Base-by-base conservation (phyloP, 2,797 vertebrate genomes). In the Onychomys leucogaster region DNA sequence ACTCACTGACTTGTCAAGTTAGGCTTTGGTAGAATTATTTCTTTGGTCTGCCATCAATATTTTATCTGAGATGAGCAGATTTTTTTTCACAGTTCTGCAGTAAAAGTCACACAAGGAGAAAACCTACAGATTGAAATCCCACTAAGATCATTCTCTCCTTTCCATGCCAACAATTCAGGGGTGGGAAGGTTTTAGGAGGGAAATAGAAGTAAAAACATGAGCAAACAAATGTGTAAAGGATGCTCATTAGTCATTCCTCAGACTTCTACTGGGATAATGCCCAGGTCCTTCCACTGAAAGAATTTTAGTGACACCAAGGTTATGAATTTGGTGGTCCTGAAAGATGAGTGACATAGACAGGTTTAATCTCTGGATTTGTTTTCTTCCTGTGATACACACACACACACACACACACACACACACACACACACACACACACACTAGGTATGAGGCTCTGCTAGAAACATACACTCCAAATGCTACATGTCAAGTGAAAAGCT, bases 401-500 rank as follows among this genome's bases (percentile, higher is more conserved):
- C 16, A n/a, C 61, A 91, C 92, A 81, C 0, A 6, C 76, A 85
- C 61, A 63, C 61, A 29, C 34, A n/a, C 14, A 19, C 67, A 91
- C 94, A 84, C 0, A 6, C 76, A 86, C 86, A 19, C 77, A 27
- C n/a, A 29, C 25, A 46, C 11, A 14, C 63, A 84, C 94, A 82
- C 0, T 49, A 69, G 9, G 34, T 41, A 57, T n/a, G 65, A 57
- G 19, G 57, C 71, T 81, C 85, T 91, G 83, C 37, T 92, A 95
- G 87, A 93, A 96, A 57, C 19, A 61, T 77, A 46, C 21, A 61
- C 59, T 90, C 61, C 73, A 95, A 90, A 98, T 16, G 12, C 61
- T 88, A 87, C n/a, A 82, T 90, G 81, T 90, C 85, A 94, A 63
- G 90, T 86, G 49, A 94, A 95, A 95, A 93, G 34, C 11, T n/a